Conservation (phyloP, 2,888 invertebrate genomes). For the Malacosoma neustria region DNA sequence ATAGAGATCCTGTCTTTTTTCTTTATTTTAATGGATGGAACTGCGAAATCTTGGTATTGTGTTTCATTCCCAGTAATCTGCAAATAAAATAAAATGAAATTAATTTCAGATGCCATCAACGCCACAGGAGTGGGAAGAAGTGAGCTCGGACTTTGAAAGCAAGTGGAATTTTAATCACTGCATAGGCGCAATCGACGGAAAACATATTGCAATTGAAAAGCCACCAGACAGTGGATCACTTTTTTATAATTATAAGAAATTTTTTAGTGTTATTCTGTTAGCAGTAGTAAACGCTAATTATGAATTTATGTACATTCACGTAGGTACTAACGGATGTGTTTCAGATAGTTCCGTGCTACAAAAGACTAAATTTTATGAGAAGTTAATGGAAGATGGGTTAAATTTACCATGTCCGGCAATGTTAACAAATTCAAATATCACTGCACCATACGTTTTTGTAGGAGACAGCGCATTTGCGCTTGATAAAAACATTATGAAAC, state of each 20-base stretch:
- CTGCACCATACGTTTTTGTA: constrained; percentile 1
- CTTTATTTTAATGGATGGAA: too few species aligned
- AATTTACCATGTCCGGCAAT: neutral
- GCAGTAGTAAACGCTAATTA: constrained; percentile 9
- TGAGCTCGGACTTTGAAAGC: neutral
- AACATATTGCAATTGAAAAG: constrained; percentile 11
- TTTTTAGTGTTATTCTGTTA: constrained; percentile 11
- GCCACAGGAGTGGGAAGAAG: neutral
- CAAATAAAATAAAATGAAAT: too few species aligned
- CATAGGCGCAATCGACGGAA: constrained; percentile 12
- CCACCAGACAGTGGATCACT: constrained; percentile 9
- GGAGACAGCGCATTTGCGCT: constrained; percentile 5
- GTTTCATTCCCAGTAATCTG: too few species aligned
- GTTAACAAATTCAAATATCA: neutral
- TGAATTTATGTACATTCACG: constrained; percentile 10
- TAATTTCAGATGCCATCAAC: too few species aligned
- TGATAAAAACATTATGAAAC: constrained; percentile 1
- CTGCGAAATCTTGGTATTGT: too few species aligned
- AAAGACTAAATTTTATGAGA: constrained; percentile 3
- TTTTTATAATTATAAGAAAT: constrained; percentile 14
- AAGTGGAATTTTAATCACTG: neutral
- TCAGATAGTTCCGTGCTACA: constrained; percentile 10
- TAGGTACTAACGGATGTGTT: constrained; percentile 9
- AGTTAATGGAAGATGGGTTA: neutral
- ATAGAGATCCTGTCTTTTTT: too few species aligned